A percentile compares a stretch with the other conserved stretches of the same genome.
These are phyloP conservation scores for Tolypeutes matacus DNA, from an alignment of 2,797 vertebrate genomes.

Conservation along the genomic window DNA sequence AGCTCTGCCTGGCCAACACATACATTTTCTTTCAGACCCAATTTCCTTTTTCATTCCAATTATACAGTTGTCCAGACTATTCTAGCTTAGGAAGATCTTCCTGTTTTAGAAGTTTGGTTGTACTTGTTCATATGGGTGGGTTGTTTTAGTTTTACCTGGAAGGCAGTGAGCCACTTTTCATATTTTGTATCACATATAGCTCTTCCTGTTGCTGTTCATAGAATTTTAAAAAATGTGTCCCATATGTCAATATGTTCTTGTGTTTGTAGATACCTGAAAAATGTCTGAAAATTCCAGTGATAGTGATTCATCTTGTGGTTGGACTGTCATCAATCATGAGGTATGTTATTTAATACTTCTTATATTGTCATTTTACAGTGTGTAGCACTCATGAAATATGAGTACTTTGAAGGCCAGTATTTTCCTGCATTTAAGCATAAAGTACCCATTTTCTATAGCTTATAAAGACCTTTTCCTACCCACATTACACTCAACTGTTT, in stretches of 20 bases:
- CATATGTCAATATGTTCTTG: conserved; percentile 71
- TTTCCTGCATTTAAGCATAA: background rate
- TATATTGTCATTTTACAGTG: background rate
- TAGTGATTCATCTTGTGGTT: conserved; percentile 97
- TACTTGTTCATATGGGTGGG: background rate
- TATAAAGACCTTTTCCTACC: background rate
- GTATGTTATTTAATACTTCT: conserved; percentile 86
- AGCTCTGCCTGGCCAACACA: background rate
- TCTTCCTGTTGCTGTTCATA: background rate
- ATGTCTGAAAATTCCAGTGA: conserved; percentile 98
- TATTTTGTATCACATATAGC: background rate
- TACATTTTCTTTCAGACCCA: conserved; percentile 9
- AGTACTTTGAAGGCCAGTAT: conserved; percentile 13
- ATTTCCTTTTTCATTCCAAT: background rate
- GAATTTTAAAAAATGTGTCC: background rate
- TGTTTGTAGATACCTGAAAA: conserved; percentile 85
- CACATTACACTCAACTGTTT: background rate
- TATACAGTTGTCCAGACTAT: background rate
- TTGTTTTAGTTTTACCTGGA: conserved; percentile 36
- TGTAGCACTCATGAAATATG: conserved; percentile 15
- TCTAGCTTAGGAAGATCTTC: background rate
- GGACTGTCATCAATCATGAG: conserved; percentile 98
- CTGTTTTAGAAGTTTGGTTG: background rate
- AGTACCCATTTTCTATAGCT: background rate
- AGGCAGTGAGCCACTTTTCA: conserved; percentile 16